Base-by-base conservation (phyloP, 2,888 invertebrate species). In the Phrixothrix hirtus region DNA sequence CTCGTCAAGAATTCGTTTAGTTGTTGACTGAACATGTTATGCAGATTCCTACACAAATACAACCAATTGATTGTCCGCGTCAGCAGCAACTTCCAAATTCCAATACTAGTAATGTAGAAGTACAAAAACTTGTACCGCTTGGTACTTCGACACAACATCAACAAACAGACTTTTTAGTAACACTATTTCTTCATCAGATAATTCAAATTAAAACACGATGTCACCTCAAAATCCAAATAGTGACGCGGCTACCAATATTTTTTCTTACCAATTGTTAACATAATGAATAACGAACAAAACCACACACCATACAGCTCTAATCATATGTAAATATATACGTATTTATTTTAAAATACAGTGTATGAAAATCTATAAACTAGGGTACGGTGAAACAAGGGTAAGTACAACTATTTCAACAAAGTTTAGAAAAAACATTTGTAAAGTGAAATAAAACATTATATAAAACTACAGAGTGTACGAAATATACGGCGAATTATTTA, bases 131-230 rank as follows among this genome's bases (percentile, higher is more conserved):
- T 4, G 84, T 84, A 57, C 84, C 84, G 0, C 67, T 84, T 17
- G 71, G 69, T 55, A 65, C 66, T 42, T 61, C 60, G 4, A 57
- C 61, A 2, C 57, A 64, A 13, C 73, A 75, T 53, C 62, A 83
- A 34, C 84, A 83, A 65, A 81, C 84, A 0, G 81, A 84, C 0
- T 85, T 83, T 69, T 78, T 84, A 53, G 84, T 85, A 6, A 83
- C 84, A 1, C 84, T 84, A 1, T 83, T 85, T 17, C 82, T 83
- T 13, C 84, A 84, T 12, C 84, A 84, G 73, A 78, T 85, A 71
- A 80, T 84, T 61, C 83, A 74, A 12, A 75, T 73, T 60, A 71
- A 71, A 75, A 73, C 58, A 67, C 75, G 36, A 72, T 73, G 16
- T 64, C 69, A 10, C 63, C 72, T 11, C 74, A 75, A 59, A 73